phyloP scores from a whole-genome alignment of 37 sponge, comb jelly and placozoan genomes.

The Aplysina aerophoba region DNA sequence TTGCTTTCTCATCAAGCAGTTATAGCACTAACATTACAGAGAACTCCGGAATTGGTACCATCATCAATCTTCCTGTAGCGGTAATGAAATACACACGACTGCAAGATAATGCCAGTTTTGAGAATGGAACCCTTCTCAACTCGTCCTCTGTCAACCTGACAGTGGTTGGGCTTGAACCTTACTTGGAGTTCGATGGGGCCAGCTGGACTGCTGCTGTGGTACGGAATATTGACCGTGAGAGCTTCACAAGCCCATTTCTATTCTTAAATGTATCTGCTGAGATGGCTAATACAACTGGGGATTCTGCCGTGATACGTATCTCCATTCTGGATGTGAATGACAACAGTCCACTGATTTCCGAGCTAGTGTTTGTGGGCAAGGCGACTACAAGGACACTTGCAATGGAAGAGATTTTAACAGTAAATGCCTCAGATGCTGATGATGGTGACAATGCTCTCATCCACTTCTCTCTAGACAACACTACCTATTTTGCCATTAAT shows the following conservation, averaged over 20 bases:
- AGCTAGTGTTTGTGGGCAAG: neutral
- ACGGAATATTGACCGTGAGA: slow-evolving; percentile 10
- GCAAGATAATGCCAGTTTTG: neutral
- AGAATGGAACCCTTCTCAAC: slow-evolving; percentile 7
- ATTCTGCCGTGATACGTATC: slow-evolving; percentile 22
- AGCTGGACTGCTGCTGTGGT: neutral
- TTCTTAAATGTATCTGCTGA: neutral
- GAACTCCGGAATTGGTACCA: neutral
- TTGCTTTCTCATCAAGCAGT: neutral
- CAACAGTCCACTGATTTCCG: slow-evolving; percentile 31
- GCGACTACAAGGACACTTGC: neutral
- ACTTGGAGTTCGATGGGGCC: neutral
- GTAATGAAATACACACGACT: neutral
- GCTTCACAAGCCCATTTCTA: neutral
- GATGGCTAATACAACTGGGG: neutral
- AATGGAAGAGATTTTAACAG: neutral
- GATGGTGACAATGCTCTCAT: neutral
- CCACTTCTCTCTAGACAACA: neutral
- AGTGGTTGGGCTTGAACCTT: neutral
- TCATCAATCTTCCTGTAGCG: neutral
- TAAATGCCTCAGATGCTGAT: slow-evolving; percentile 17
- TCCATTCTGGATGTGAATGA: slow-evolving; percentile 60
- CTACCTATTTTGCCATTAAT: slow-evolving; percentile 6
- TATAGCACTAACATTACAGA: neutral
- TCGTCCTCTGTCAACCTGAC: neutral